Conservation (phyloP, 1,140 invertebrate genomes). For the Anagrus nilaparvatae region DNA sequence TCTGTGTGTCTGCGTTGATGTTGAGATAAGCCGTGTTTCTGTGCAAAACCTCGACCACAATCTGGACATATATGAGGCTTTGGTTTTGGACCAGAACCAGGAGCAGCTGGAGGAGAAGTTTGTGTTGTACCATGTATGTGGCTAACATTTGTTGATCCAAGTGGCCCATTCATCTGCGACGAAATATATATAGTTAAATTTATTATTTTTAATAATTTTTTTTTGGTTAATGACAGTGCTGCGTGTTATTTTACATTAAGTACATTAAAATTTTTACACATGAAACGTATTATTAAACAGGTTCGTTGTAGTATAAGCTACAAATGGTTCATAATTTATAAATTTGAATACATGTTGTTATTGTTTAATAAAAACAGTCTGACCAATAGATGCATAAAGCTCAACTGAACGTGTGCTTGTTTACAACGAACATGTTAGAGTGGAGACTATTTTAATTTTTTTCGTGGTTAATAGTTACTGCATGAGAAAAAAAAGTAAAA, state of each 20-base stretch:
- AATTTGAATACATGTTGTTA: no score
- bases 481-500: no score
- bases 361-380: no score
- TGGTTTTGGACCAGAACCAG: constrained; percentile 43
- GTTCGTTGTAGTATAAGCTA: no score
- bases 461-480: no score
- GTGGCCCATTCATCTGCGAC: constrained; percentile 38
- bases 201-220: not conserved
- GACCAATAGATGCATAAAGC: no score
- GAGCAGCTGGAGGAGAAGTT: constrained; percentile 37
- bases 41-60: constrained; percentile 75
- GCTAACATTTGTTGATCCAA: constrained; percentile 34
- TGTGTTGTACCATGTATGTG: constrained; percentile 41
- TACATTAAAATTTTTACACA: constrained; percentile 4
- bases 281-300: no score
- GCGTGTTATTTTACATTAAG: not conserved
- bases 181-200: constrained; percentile 8
- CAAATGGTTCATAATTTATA: no score
- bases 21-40: constrained; percentile 68
- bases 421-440: no score
- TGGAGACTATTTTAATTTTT: no score
- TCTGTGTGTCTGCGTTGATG: constrained; percentile 66
- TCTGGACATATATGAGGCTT: constrained; percentile 74
- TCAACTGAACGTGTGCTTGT: no score
- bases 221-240: not conserved